These are phyloP conservation scores for Euplagia quadripunctaria DNA, from an alignment of 2,888 invertebrate species.

Conservation along the genomic window DNA sequence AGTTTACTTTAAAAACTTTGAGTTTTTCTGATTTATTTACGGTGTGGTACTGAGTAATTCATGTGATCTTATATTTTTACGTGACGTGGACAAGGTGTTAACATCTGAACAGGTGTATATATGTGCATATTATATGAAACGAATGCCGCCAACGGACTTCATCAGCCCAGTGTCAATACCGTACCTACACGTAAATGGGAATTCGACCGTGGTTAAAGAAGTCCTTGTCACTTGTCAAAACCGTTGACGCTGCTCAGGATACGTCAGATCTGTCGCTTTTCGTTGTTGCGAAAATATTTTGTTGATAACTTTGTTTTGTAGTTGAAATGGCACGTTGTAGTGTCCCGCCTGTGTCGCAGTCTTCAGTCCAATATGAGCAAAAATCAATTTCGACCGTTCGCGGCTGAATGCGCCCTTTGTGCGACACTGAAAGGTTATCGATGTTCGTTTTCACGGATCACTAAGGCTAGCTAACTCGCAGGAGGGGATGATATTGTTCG, in stretches of 20 bases:
- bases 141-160: slow-evolving; percentile 13
- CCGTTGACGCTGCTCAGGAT: slow-evolving; percentile 30
- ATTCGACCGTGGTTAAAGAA: slow-evolving; percentile 32
- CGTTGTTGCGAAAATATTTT: slow-evolving; percentile 24
- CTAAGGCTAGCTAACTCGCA: slow-evolving; percentile 63
- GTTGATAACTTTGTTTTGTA: slow-evolving; percentile 50
- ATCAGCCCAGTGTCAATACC: slow-evolving; percentile 34
- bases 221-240: slow-evolving; percentile 36
- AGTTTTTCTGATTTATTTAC: too few species aligned
- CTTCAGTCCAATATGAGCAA: slow-evolving; percentile 72
- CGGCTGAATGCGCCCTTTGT: slow-evolving; percentile 80
- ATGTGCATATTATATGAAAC: not conserved
- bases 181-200: slow-evolving; percentile 37
- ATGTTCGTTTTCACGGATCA: slow-evolving; percentile 82
- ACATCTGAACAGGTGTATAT: not conserved
- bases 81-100: too few species aligned
- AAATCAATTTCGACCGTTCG: slow-evolving; percentile 81
- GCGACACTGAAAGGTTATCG: slow-evolving; percentile 81
- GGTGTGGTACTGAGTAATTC: too few species aligned
- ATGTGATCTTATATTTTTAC: too few species aligned
- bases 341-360: slow-evolving; percentile 38
- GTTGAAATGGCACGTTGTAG: slow-evolving; percentile 43
- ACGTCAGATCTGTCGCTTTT: slow-evolving; percentile 21
- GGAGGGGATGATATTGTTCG: slow-evolving; percentile 67
- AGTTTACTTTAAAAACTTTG: too few species aligned